Conservation (phyloP, 2,888 invertebrate species). For the Cosmorhoe ocellata region DNA sequence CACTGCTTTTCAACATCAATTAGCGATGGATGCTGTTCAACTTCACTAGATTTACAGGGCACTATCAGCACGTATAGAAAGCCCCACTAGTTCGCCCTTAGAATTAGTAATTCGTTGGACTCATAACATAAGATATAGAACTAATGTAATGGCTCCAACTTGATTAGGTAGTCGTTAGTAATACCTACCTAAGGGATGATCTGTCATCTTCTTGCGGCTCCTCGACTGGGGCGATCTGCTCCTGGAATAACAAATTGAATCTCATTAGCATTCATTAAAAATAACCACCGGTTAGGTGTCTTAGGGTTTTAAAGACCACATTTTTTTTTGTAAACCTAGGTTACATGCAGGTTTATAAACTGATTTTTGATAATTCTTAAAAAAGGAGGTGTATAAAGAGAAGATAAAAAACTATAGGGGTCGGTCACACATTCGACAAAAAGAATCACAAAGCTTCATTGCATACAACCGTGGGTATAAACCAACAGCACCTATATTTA, state of each 20-base stretch:
- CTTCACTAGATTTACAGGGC: too few species aligned
- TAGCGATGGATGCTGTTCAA: too few species aligned
- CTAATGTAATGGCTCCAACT: slow-evolving; percentile 18
- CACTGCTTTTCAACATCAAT: background rate
- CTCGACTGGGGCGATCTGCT: slow-evolving; percentile 70
- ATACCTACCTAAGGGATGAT: slow-evolving; percentile 47
- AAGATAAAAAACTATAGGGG: background rate
- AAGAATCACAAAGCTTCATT: slow-evolving; percentile 16
- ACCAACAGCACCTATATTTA: slow-evolving; percentile 24
- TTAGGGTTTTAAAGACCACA: too few species aligned
- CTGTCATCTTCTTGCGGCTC: slow-evolving; percentile 70
- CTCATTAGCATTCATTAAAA: background rate
- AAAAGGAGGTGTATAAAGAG: too few species aligned
- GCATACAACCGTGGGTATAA: slow-evolving; percentile 29
- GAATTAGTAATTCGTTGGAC: slow-evolving; percentile 24
- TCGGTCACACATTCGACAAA: slow-evolving; percentile 14
- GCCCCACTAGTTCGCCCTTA: slow-evolving; percentile 3
- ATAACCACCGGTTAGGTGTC: background rate
- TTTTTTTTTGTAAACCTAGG: too few species aligned
- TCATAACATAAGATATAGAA: slow-evolving; percentile 17
- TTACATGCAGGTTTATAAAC: too few species aligned
- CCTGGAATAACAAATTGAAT: slow-evolving; percentile 51
- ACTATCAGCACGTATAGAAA: background rate
- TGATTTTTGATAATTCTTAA: too few species aligned
- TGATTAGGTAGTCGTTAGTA: slow-evolving; percentile 8